Base-by-base conservation (phyloP, 2,888 invertebrate genomes). In the Aleiodes alternator region DNA sequence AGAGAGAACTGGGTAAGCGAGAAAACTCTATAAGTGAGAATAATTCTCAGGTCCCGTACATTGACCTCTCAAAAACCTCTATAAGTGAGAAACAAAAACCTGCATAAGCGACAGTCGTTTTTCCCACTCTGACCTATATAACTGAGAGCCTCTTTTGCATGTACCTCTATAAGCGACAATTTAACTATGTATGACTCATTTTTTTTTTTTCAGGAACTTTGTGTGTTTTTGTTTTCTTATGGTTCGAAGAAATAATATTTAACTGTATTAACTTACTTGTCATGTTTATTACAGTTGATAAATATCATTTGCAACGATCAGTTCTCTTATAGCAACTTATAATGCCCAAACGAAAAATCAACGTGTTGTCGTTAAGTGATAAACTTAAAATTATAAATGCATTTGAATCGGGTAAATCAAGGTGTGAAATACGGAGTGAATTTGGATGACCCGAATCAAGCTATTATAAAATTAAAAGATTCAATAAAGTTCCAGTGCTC, bases 81-180 rank as follows among this genome's bases (percentile, higher is more conserved):
- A 75, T 51, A 75, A 75, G 59, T 75, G 75, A 76, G 72, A 75
- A 75, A 59, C 71, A 75, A 57, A 75, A 75, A 75, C 57, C 73
- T 75, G 48, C 76, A 75, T 75, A 57, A 50, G 55, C 31, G 74
- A 75, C 14, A 76, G 75, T 64, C 38, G 31, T 56, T 75, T 75
- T 75, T 75, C 57, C 23, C 72, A 1, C 59, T 1, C 75, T 73
- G 75, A 59, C 72, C 57, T 76, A 59, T 73, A 75, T 76, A 74
- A 75, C 53, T 75, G 75, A 55, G 55, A 75, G 38, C 38, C 38
- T 38, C 38, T 38, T 3, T 38, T 38, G 38, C 38, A 1, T 38
- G 38, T 2, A 38, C 38, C 56, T 56, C 56, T 56, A 56, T 56
- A 53, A 53, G 53, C 16, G 53, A 53, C n/a, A 53, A 53, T 53